Conservation (phyloP, 2,113 vertebrate genomes). For the Holacanthus passer region DNA sequence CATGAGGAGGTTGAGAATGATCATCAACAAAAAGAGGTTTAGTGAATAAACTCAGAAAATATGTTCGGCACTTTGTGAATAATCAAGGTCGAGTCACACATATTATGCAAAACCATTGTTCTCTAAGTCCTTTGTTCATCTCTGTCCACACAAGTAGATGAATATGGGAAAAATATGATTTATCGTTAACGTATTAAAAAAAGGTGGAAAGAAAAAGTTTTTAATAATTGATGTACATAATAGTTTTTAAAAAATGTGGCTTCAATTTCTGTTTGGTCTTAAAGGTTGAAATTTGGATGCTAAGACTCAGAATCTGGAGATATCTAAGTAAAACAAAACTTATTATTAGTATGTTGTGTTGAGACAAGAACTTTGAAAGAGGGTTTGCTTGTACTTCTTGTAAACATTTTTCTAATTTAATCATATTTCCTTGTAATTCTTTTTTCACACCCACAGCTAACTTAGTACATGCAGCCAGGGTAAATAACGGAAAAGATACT, state of each 20-base stretch:
- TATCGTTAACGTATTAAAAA: neutral
- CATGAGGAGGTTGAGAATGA: conserved; percentile 1
- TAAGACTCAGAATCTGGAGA: no score
- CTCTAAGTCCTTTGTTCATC: neutral
- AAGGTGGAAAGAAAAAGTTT: neutral
- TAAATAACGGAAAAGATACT: neutral
- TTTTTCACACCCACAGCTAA: neutral
- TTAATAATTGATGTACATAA: no score
- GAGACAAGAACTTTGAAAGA: neutral
- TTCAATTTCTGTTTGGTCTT: no score
- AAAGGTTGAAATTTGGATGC: no score
- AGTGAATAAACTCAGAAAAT: conserved; percentile 1
- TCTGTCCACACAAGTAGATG: neutral
- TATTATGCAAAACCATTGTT: neutral
- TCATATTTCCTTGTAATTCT: neutral
- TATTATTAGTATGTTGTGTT: neutral
- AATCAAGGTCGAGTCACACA: neutral
- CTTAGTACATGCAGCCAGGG: neutral
- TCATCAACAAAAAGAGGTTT: conserved; percentile 2
- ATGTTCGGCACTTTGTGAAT: neutral
- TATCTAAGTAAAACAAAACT: neutral
- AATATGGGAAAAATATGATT: neutral
- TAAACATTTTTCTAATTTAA: neutral
- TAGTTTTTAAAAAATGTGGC: no score
- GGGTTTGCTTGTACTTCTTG: no score